Evolutionary conservation across 1,140 invertebrate species (phyloP).

Genomic region (Drosophila chauvacae): DNA sequence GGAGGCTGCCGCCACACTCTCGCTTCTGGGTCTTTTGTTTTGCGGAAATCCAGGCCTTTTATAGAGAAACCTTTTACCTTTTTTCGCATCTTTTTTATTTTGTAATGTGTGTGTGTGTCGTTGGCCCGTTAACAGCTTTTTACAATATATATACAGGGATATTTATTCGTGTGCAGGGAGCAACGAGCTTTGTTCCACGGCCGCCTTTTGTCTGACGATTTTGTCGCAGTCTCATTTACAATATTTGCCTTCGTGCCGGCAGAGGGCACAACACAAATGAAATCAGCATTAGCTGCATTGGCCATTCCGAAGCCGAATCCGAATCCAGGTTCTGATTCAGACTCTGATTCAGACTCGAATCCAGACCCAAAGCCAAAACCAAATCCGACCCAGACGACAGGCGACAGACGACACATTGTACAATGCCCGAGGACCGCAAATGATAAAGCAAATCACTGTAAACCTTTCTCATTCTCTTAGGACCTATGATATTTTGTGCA

Average conservation of each 20-base stretch:
- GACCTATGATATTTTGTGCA: neutral
- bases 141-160: conserved; percentile 33
- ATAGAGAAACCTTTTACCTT: conserved; percentile 35
- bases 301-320: conserved; percentile 29
- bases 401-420: conserved; percentile 41
- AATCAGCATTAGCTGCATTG: conserved; percentile 72
- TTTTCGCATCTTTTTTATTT: conserved; percentile 24
- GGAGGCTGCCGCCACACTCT: conserved; percentile 15
- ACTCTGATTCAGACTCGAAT: neutral
- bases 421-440: conserved; percentile 62
- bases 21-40: conserved; percentile 53
- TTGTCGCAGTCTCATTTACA: conserved; percentile 79
- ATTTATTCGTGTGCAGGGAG: conserved; percentile 25
- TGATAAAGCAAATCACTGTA: conserved; percentile 68
- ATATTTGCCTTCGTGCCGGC: conserved; percentile 62
- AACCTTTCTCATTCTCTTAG: conserved; percentile 18
- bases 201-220: conserved; percentile 70
- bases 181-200: conserved; percentile 45
- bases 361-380: conserved; percentile 17
- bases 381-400: conserved; percentile 32
- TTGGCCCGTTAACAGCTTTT: conserved; percentile 64
- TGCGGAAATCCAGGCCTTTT: conserved; percentile 33
- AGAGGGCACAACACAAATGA: conserved; percentile 61
- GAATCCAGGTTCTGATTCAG: conserved; percentile 15
- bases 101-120: neutral